These are phyloP conservation scores for Phrynocephalus guinanensis DNA, from an alignment of 2,797 vertebrate species.

Conservation along the genomic window DNA sequence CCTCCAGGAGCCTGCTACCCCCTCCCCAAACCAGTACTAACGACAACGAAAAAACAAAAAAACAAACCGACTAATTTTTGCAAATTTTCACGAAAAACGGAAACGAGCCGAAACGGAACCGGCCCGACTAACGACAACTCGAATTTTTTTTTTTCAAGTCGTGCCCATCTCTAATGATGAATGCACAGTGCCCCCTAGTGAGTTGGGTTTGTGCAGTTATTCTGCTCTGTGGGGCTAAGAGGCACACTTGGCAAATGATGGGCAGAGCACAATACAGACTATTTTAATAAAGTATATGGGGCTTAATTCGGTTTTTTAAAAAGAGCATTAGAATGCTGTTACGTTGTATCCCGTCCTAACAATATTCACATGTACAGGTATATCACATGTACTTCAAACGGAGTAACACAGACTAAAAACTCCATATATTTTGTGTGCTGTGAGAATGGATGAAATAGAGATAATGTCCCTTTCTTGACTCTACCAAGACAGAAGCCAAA, in stretches of 20 bases:
- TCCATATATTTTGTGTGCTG: no score
- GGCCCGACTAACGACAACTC: no score
- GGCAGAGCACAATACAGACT: not conserved
- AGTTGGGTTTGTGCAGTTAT: not conserved
- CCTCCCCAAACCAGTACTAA: no score
- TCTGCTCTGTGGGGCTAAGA: not conserved
- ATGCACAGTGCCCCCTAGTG: slow-evolving; percentile 6
- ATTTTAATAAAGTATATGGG: not conserved
- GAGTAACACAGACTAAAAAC: no score
- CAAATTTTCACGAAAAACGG: no score
- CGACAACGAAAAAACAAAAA: no score
- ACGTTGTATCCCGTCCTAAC: not conserved
- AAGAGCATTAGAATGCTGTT: not conserved
- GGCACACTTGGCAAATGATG: not conserved
- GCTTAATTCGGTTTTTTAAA: not conserved
- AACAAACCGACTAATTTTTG: no score
- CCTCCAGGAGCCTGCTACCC: no score
- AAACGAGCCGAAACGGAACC: no score
- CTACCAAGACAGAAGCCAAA: slow-evolving; percentile 70
- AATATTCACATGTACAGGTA: not conserved
- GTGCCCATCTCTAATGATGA: no score
- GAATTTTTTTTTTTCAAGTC: no score
- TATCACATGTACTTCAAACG: not conserved
- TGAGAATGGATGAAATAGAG: slow-evolving; percentile 48
- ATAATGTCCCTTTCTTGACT: slow-evolving; percentile 62